These are phyloP conservation scores for Lytechinus pictus DNA, from an alignment of 35 echinoderm and acorn worm genomes.

Conservation along the genomic window DNA sequence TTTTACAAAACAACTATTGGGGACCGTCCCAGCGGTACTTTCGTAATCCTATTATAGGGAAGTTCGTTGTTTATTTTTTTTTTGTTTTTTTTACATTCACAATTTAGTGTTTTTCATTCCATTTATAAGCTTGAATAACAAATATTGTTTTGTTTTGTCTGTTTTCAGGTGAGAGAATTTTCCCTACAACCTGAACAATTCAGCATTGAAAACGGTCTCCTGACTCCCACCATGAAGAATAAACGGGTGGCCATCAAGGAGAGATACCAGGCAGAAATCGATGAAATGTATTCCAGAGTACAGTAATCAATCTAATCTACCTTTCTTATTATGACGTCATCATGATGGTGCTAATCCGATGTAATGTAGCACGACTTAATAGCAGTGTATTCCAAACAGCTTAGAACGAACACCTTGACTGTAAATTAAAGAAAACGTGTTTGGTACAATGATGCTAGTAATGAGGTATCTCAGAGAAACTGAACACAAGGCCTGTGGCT, in stretches of 20 bases:
- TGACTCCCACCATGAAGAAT: conserved; percentile 92
- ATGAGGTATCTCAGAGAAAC: not conserved
- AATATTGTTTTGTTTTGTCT: not conserved
- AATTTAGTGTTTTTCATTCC: not conserved
- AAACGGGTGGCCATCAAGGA: conserved; percentile 74
- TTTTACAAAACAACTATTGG: no score
- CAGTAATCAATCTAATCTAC: not conserved
- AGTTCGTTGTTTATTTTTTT: no score
- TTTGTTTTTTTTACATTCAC: not conserved
- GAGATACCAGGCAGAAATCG: conserved; percentile 67
- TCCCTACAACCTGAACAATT: conserved; percentile 74
- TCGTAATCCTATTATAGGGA: no score
- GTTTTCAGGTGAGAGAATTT: conserved; percentile 75
- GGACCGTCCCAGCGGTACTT: no score
- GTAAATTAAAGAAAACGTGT: not conserved
- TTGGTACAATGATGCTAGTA: not conserved
- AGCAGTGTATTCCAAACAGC: not conserved
- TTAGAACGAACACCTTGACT: not conserved
- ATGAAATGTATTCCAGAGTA: conserved; percentile 59
- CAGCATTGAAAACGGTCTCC: conserved; percentile 79
- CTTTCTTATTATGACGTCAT: not conserved
- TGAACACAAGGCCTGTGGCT: not conserved
- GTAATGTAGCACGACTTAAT: not conserved
- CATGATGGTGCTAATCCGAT: not conserved
- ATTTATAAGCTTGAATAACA: not conserved